Evolutionary conservation across 1,140 invertebrate species (phyloP), one percentile per base, ranked within the genome.

Genomic region (Sweltsa coloradensis): DNA sequence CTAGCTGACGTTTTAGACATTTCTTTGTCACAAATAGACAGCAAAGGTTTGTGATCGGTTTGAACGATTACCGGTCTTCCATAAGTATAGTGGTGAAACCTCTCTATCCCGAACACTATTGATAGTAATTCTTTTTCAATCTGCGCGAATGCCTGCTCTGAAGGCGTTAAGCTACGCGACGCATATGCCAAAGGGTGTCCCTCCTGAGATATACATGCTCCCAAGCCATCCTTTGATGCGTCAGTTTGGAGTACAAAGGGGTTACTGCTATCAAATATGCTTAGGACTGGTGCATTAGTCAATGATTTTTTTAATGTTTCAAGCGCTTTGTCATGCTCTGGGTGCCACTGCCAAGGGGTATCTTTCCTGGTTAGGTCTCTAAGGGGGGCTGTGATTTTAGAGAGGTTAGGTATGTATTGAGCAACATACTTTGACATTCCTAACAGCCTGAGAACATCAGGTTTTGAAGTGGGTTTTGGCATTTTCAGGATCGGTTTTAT

Each of bases 51-150:
- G 43, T 73, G 68, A 52, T 74, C 69, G 4, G 63, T 69, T 49
- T 65, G 56, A 1, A 72, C 59, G 5, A 41, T 60, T 25, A 73
- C 62, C 21, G 61, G 46, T 42, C 50, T 62, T 13, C 60, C 62
- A 53, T 57, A 59, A 16, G 72, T 51, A 53, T 63, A 72, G 23
- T 59, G 54, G 36, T 55, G 39, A 51, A 68, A 69, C 43, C 62
- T 57, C 41, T 63, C 51, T 18, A 66, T 59, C 0, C 59, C 67
- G 51, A 61, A 66, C 0, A 66, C 55, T n/a, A 75, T 60, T 0
- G 67, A 70, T 14, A 75, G 45, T 31, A 62, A 60, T 55, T 75
- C 72, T 51, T 69, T 69, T 48, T 70, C 67, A 29, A 68, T 65
- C 49, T 65, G 63, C 2, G 62, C 55, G 44, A 62, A 68, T 3